These are phyloP conservation scores for Smittia sp. DNA, from an alignment of 2,888 invertebrate species.

Conservation along the genomic window DNA sequence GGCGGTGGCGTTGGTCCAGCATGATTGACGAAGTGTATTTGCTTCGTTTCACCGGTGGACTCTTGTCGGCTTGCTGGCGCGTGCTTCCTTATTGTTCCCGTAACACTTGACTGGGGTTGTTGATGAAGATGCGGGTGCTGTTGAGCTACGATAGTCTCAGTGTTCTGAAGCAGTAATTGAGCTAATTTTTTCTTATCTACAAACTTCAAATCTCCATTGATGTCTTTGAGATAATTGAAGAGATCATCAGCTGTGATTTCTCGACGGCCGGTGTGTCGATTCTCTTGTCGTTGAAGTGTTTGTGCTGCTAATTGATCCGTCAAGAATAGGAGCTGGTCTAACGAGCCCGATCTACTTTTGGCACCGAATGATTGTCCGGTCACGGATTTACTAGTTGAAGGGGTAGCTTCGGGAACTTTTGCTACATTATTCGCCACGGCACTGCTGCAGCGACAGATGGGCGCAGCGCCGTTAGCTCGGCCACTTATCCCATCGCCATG, in stretches of 20 bases:
- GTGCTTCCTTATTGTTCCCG: conserved; percentile 34
- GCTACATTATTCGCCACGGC: conserved; percentile 37
- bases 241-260: conserved; percentile 41
- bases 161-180: conserved; percentile 46
- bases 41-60: conserved; percentile 45
- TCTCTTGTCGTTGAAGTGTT: conserved; percentile 27
- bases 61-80: conserved; percentile 43
- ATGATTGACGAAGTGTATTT: conserved; percentile 33
- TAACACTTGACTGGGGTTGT: conserved; percentile 18
- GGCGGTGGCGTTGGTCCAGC: conserved; percentile 33
- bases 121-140: conserved; percentile 23
- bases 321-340: conserved; percentile 48
- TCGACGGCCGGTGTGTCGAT: conserved; percentile 33
- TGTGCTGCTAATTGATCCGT: conserved; percentile 40
- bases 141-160: conserved; percentile 39
- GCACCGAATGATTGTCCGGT: conserved; percentile 44
- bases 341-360: conserved; percentile 51
- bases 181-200: conserved; percentile 40
- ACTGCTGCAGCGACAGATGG: conserved; percentile 39
- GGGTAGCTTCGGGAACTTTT: conserved; percentile 4
- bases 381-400: conserved; percentile 34
- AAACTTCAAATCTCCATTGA: conserved; percentile 39
- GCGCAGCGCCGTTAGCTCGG: conserved; percentile 33
- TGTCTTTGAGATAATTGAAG: conserved; percentile 40
- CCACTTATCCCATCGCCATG: conserved; percentile 40